Conservation (phyloP, 1,140 invertebrate species). For the Anoplolepis gracilipes region DNA sequence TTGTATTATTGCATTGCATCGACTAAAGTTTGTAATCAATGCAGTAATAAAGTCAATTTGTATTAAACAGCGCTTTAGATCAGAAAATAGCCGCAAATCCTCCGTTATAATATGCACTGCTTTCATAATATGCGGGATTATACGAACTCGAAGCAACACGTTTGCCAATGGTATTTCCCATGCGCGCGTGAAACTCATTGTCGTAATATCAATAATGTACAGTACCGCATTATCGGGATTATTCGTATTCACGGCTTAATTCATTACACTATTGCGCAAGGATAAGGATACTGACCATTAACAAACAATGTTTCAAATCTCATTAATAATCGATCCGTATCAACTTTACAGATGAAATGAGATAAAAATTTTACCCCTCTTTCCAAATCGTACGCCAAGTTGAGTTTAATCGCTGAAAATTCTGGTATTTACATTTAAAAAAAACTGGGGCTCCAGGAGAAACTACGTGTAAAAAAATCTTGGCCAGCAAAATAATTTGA, state of each 20-base stretch:
- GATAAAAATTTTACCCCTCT: not conserved
- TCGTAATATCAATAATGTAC: conserved; percentile 60
- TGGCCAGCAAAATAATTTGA: not conserved
- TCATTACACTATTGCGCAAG: conserved; percentile 43
- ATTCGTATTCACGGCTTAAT: conserved; percentile 58
- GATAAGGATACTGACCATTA: conserved; percentile 35
- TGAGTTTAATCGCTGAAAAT: not conserved
- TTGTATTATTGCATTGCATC: not conserved
- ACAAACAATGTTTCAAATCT: not conserved
- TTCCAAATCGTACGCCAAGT: not conserved
- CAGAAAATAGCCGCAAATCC: conserved; percentile 61
- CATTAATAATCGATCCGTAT: conserved; percentile 38
- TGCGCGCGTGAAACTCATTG: conserved; percentile 56
- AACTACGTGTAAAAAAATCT: not conserved
- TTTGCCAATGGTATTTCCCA: conserved; percentile 60
- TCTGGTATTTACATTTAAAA: not conserved
- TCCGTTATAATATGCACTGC: conserved; percentile 47
- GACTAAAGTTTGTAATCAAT: conserved; percentile 53
- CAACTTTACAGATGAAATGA: not conserved
- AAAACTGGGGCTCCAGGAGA: not conserved
- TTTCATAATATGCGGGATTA: conserved; percentile 52
- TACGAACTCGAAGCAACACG: conserved; percentile 51
- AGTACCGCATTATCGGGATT: conserved; percentile 55
- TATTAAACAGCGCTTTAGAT: conserved; percentile 60
- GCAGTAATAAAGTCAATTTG: conserved; percentile 53